Evolutionary conservation across 2,888 invertebrate species (phyloP).

Genomic region (Drosophila yooni): DNA sequence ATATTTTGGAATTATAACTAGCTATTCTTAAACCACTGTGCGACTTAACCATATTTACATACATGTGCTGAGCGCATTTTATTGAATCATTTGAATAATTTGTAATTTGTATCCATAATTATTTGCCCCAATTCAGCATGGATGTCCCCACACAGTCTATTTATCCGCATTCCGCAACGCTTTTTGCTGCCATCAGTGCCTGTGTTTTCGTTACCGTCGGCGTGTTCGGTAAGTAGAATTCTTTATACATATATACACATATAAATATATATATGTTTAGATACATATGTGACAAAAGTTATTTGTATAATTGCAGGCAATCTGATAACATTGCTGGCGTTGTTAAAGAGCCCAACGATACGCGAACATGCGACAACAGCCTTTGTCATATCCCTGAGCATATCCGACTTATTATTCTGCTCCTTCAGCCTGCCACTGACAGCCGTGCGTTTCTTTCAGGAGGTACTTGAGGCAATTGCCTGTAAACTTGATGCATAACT

Average conservation of each 20-base stretch:
- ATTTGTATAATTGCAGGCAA: constrained; percentile 88
- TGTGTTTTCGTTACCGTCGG: constrained; percentile 92
- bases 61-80: constrained; percentile 5
- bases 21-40: neutral
- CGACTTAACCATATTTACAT: neutral
- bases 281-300: neutral
- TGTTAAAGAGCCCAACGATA: constrained; percentile 91
- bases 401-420: constrained; percentile 94
- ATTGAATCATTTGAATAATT: constrained; percentile 5
- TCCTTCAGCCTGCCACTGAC: constrained; percentile 93
- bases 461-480: constrained; percentile 84
- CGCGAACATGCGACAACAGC: constrained; percentile 94
- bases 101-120: constrained; percentile 2
- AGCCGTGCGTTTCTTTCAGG: constrained; percentile 92
- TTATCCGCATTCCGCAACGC: constrained; percentile 91
- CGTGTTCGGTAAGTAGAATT: constrained; percentile 88
- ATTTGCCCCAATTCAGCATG: constrained; percentile 46
- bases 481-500: neutral
- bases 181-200: constrained; percentile 92
- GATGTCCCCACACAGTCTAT: constrained; percentile 73
- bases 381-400: constrained; percentile 93
- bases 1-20: neutral
- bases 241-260: neutral
- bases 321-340: constrained; percentile 91
- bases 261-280: neutral